Evolutionary conservation across 37 sponge, comb jelly and placozoan species (phyloP), one percentile per base, ranked within the genome.

Genomic region (Cliona cf. orientalis): DNA sequence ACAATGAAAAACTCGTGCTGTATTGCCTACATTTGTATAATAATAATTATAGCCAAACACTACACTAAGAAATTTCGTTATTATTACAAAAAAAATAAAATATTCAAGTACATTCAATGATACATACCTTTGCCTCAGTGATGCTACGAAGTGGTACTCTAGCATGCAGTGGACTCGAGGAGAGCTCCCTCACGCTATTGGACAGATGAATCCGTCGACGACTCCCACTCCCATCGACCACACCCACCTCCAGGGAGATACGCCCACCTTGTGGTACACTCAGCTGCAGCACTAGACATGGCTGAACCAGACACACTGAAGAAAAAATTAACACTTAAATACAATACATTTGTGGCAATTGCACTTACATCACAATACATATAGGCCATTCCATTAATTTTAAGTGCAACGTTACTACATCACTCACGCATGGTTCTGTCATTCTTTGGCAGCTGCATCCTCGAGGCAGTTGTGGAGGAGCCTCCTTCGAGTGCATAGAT

Each of bases 401-500:
- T n/a, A n/a, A n/a, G n/a, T n/a, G n/a, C n/a, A n/a, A n/a, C n/a
- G n/a, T n/a, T n/a, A n/a, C n/a, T n/a, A n/a, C n/a, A n/a, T n/a
- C n/a, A n/a, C 94, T 81, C 39, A 90, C 95, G 55, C 44, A 66
- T 55, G 38, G 68, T 68, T 33, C 78, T 96, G 44, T 96, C 95
- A 35, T 39, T 71, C 62, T 86, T 89, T 14, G 97, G 97, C 57
- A 96, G 40, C 53, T 76, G 84, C 79, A 96, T 83, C 46, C 94
- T 80, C 5, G 92, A 89, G 29, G 78, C 66, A 28, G 90, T 85
- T 4, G 83, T 72, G n/a, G 89, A 82, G 59, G 84, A 60, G 22
- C 79, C 90, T 45, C 97, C 97, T 42, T 91, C 92, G 61, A 96
- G 29, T 2, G 46, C 66, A 49, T 83, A 84, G 60, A 96, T 92